phyloP scores from a whole-genome alignment of 2,888 invertebrate genomes.

The Holacanthella duospinosa region DNA sequence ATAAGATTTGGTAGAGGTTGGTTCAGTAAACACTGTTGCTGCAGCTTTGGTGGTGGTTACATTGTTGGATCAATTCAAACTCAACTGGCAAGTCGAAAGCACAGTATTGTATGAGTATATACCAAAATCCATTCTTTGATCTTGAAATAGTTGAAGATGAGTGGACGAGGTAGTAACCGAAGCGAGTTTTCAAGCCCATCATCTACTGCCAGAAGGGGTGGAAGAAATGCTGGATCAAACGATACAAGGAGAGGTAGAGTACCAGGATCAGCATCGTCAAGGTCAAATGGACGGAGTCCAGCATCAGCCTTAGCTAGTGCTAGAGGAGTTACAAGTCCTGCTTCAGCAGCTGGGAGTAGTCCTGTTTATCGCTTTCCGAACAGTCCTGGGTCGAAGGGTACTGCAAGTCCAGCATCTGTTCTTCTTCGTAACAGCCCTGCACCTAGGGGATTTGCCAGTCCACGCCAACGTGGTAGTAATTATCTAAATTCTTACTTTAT shows the following conservation, averaged over 20 bases:
- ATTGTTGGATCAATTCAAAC: too few species aligned
- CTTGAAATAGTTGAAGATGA: too few species aligned
- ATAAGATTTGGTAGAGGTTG: too few species aligned
- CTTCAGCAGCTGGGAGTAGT: not conserved
- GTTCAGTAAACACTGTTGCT: too few species aligned
- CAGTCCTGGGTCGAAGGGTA: not conserved
- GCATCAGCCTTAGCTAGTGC: not conserved
- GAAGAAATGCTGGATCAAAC: not conserved
- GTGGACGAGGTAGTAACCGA: conserved; percentile 1
- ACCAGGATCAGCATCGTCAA: not conserved
- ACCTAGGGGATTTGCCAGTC: not conserved
- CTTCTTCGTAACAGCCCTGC: not conserved
- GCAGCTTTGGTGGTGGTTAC: too few species aligned
- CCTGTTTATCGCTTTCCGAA: not conserved
- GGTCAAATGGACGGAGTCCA: not conserved
- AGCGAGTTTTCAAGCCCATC: not conserved
- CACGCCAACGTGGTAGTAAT: not conserved
- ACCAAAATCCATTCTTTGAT: too few species aligned
- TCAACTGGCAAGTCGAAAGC: too few species aligned
- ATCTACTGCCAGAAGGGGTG: not conserved
- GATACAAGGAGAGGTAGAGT: not conserved
- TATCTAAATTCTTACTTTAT: not conserved
- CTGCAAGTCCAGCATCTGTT: not conserved
- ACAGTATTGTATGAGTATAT: too few species aligned
- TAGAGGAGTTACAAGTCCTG: not conserved